Conservation (phyloP, 2,888 invertebrate species). For the Tiphia femorata region DNA sequence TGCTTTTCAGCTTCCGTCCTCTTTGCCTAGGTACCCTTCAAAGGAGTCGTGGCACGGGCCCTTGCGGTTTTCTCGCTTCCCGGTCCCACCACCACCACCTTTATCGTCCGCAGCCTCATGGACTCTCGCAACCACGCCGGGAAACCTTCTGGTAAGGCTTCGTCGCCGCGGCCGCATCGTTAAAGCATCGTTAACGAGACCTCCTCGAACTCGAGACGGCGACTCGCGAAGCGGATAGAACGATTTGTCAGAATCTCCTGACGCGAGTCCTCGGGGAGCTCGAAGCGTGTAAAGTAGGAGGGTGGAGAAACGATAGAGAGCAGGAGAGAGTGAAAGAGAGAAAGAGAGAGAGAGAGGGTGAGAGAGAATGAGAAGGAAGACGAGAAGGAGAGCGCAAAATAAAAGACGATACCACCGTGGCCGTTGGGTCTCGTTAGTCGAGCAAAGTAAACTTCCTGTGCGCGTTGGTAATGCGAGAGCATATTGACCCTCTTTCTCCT, state of each 20-base stretch:
- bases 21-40: no score
- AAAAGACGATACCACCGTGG: no score
- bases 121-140: no score
- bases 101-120: no score
- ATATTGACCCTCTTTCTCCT: not conserved
- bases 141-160: no score
- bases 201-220: slow-evolving; percentile 26
- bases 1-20: no score
- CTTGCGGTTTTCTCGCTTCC: slow-evolving; percentile 24
- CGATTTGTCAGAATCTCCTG: slow-evolving; percentile 45
- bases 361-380: no score
- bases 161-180: slow-evolving; percentile 37
- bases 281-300: not conserved
- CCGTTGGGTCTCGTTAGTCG: slow-evolving; percentile 4
- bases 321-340: no score
- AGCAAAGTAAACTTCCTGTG: slow-evolving; percentile 3
- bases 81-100: slow-evolving; percentile 15
- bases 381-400: no score
- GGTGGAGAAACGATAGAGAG: not conserved
- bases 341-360: no score
- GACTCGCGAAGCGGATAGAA: slow-evolving; percentile 27
- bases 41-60: slow-evolving; percentile 22
- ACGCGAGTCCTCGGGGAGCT: slow-evolving; percentile 29
- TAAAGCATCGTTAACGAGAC: slow-evolving; percentile 45
- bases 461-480: not conserved